Conservation (phyloP, 2,797 vertebrate species). For the Glossophaga mutica region DNA sequence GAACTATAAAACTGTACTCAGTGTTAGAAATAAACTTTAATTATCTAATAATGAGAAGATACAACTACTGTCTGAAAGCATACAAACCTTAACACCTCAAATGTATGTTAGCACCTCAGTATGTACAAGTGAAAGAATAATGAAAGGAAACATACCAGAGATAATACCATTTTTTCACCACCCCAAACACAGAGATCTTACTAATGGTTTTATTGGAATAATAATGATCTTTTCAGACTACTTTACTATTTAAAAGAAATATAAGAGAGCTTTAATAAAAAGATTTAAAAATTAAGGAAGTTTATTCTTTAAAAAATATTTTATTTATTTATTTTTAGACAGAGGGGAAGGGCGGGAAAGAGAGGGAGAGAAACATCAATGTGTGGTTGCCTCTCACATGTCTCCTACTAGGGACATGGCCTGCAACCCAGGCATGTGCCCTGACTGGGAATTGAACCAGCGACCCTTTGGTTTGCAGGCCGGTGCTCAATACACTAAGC, state of each 20-base stretch:
- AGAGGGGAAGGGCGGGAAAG: no score
- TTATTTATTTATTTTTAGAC: not conserved
- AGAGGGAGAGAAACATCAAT: no score
- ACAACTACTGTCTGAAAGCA: not conserved
- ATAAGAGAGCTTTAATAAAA: not conserved
- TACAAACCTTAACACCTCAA: not conserved
- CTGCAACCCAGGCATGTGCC: no score
- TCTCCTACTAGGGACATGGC: no score
- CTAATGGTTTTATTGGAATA: not conserved
- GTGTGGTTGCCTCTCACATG: no score
- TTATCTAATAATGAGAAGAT: not conserved
- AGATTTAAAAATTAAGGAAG: not conserved
- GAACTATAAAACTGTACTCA: not conserved
- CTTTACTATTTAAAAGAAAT: conserved; percentile 1
- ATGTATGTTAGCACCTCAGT: not conserved
- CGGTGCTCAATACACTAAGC: no score
- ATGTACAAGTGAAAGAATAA: not conserved
- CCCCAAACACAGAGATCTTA: not conserved
- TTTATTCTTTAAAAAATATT: conserved; percentile 29
- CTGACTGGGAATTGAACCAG: no score
- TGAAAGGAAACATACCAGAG: not conserved
- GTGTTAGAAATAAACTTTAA: conserved; percentile 26
- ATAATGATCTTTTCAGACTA: not conserved
- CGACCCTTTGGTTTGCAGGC: no score
- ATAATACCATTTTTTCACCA: not conserved